Conservation (phyloP, 2,888 invertebrate genomes). For the Campoplex nolae region DNA sequence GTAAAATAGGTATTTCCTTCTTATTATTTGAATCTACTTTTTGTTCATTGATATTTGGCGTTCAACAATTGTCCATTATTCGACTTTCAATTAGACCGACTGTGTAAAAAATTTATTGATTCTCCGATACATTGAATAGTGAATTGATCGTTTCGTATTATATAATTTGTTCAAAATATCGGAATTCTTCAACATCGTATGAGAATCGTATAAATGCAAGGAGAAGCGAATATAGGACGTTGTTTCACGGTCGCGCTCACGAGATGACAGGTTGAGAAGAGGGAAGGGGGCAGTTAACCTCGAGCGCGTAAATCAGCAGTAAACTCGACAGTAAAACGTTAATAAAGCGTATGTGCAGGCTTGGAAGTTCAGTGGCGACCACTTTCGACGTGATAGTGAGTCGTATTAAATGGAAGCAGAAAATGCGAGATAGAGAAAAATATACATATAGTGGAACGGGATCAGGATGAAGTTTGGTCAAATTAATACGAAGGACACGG, state of each 20-base stretch:
- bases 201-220: not conserved
- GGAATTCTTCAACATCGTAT: not conserved
- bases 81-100: not conserved
- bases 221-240: not conserved
- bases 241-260: conserved; percentile 1
- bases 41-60: too few relatives aligned
- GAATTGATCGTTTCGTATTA: not conserved
- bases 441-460: conserved; percentile 5
- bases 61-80: not conserved
- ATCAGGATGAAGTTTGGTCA: conserved; percentile 47
- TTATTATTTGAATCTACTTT: too few relatives aligned
- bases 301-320: conserved; percentile 76
- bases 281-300: conserved; percentile 38
- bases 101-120: not conserved
- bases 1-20: too few relatives aligned
- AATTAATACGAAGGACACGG: conserved; percentile 1
- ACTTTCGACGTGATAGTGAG: conserved; percentile 23
- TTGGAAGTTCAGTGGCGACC: conserved; percentile 49
- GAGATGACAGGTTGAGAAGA: not conserved
- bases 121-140: not conserved
- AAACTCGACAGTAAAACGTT: conserved; percentile 78
- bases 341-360: conserved; percentile 73
- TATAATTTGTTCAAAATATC: not conserved
- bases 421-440: conserved; percentile 24
- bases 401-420: conserved; percentile 30